Evolutionary conservation across 2,797 vertebrate genomes (phyloP).

Genomic region (Oryzias sinensis): DNA sequence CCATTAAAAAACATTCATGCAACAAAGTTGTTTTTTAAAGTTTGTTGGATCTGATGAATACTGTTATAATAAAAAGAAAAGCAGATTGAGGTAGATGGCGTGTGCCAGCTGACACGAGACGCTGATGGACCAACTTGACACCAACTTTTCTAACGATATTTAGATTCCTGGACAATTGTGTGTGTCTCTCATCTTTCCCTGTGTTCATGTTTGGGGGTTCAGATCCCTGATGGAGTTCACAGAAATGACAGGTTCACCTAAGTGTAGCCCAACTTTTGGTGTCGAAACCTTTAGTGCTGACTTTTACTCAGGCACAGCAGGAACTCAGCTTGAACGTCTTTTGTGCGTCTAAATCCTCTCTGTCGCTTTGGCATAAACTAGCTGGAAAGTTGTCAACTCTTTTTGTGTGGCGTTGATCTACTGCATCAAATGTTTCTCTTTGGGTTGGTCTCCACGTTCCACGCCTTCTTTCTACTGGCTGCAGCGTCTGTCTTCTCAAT

Average conservation of each 20-base stretch:
- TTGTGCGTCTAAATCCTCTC: background rate
- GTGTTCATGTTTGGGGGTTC: too few relatives aligned
- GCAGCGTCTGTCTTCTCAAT: conserved; percentile 7
- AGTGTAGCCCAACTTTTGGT: background rate
- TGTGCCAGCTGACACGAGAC: too few relatives aligned
- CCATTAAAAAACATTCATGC: too few relatives aligned
- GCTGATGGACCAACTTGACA: too few relatives aligned
- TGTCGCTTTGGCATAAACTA: conserved; percentile 2
- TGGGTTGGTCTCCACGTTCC: background rate
- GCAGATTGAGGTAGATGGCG: too few relatives aligned
- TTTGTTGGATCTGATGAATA: too few relatives aligned
- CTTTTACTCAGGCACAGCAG: background rate
- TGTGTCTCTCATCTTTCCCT: too few relatives aligned
- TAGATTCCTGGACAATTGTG: too few relatives aligned
- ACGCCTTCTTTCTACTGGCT: conserved; percentile 26
- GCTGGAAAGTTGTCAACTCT: background rate
- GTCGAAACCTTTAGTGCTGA: conserved; percentile 8
- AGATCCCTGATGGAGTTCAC: too few relatives aligned
- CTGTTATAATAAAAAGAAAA: too few relatives aligned
- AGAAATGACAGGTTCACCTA: conserved; percentile 4
- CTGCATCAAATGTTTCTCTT: background rate
- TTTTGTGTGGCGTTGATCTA: conserved; percentile 12
- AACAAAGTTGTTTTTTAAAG: too few relatives aligned
- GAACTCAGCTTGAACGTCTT: conserved; percentile 1
- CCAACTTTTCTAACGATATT: too few relatives aligned